Percentiles rank a stretch among this genome's conserved stretches.
phyloP scores from a whole-genome alignment of 2,888 invertebrate genomes.

The Dusona sp. region DNA sequence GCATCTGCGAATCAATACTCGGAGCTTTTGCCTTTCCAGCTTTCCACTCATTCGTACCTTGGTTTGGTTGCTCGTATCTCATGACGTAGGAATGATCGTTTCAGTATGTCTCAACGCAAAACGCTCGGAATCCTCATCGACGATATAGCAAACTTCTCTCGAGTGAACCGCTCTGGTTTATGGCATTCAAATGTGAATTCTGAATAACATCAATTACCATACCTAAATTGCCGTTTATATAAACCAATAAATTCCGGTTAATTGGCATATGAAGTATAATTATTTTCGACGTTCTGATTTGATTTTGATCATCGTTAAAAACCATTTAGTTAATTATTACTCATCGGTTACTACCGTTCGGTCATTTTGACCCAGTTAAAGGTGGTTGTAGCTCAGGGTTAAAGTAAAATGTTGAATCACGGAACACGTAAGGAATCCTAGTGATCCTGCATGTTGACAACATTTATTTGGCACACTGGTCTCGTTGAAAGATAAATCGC shows the following conservation, averaged over 20 bases:
- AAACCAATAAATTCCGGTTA: neutral
- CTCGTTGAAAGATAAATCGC: conserved; percentile 22
- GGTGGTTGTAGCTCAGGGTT: neutral
- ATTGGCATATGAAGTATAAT: neutral
- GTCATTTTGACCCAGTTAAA: neutral
- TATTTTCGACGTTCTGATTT: neutral
- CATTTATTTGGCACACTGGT: neutral
- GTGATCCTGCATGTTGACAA: neutral
- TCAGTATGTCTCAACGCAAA: neutral
- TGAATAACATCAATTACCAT: neutral
- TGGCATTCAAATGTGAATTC: neutral
- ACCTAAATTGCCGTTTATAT: neutral
- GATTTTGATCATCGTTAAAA: neutral
- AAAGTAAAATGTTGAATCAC: neutral
- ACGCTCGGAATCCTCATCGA: neutral
- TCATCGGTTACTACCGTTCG: neutral
- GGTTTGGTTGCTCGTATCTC: neutral
- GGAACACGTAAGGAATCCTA: neutral
- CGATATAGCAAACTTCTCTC: no score
- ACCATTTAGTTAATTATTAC: neutral
- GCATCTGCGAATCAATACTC: neutral
- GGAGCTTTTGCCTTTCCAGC: neutral
- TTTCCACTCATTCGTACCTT: neutral
- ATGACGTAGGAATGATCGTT: neutral
- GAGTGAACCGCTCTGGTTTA: neutral